Percentiles rank a stretch among this genome's conserved stretches.
Conservation (phyloP, 2,888 invertebrate genomes). For the Oligia fasciuncula region DNA sequence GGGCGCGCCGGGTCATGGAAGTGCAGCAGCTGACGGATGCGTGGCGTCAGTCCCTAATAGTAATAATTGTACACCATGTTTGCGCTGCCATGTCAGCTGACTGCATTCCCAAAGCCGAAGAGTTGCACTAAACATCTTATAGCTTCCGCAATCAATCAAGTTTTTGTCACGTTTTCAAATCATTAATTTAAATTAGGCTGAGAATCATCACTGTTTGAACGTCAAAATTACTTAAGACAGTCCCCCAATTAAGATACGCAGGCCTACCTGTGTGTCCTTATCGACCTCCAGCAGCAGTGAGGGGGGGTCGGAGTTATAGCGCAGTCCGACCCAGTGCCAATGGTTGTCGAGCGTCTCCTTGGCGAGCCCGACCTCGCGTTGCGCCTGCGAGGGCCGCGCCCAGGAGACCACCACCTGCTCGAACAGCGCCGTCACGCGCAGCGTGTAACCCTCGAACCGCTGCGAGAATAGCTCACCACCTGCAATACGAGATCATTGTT, state of each 20-base stretch:
- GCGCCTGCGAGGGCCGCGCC: conserved; percentile 88
- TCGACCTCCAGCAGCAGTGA: conserved; percentile 84
- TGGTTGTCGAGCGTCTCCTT: conserved; percentile 94
- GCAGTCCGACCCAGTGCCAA: conserved; percentile 94
- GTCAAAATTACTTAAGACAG: neutral
- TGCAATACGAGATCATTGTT: conserved; percentile 71
- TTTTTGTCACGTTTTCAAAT: neutral
- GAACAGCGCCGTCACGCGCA: conserved; percentile 90
- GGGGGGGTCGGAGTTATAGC: conserved; percentile 88
- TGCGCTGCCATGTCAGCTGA: neutral
- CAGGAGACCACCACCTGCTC: conserved; percentile 91
- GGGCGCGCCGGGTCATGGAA: conserved; percentile 27
- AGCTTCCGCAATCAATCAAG: neutral
- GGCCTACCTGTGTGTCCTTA: conserved; percentile 79
- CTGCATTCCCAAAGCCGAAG: neutral
- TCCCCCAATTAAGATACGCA: neutral
- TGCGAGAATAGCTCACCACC: conserved; percentile 93
- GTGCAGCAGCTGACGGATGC: conserved; percentile 11
- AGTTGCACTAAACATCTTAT: neutral
- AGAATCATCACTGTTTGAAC: neutral
- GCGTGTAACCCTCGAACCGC: conserved; percentile 91
- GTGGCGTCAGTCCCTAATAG: conserved; percentile 10
- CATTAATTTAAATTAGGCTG: neutral
- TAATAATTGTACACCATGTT: conserved; percentile 10
- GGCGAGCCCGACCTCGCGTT: conserved; percentile 91